Base-by-base conservation (phyloP, 1,140 invertebrate genomes). In the Drosophila lacertosa region DNA sequence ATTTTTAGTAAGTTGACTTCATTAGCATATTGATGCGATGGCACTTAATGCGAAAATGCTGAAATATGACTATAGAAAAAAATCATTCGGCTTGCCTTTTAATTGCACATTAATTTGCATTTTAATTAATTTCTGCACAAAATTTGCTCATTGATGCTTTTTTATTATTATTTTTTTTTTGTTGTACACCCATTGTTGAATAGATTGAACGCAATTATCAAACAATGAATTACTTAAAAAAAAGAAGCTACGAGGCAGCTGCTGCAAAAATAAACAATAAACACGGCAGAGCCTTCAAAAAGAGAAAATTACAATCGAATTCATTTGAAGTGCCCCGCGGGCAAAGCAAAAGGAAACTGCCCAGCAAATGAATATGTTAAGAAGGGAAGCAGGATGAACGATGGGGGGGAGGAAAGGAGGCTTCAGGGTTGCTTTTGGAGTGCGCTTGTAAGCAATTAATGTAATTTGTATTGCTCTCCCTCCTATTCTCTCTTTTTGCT, bases 51-150 rank as follows among this genome's bases (percentile, higher is more conserved):
- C 26, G 11, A 69, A 68, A 32, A 11, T 33, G 45, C 44, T 51
- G 29, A 60, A 59, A 33, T 42, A 47, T 47, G 51, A 22, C 6
- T 20, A 24, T 20, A 13, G 24, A 26, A 29, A 24, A 20, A 64
- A 55, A 57, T 20, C 2, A 44, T 59, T 51, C 11, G 5, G 63
- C 42, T 73, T 60, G 62, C 44, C 55, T 69, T 65, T 80, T 84
- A 80, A 72, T 84, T 76, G 75, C 63, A 79, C 63, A 86, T 86
- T 63, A 81, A 81, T 77, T 84, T 86, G 77, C 77, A 86, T 80
- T 86, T 81, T 80, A 86, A 81, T 84, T 77, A 70, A 70, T 81
- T 81, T 82, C 40, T 77, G 53, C 55, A 63, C 4, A 20, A 64
- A 57, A 45, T 33, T 33, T 55, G 39, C 32, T n/a, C 47, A 60